Percentiles rank a stretch among this genome's conserved stretches.
These are phyloP conservation scores for Allygus modestus DNA, from an alignment of 2,888 invertebrate genomes.

Conservation along the genomic window DNA sequence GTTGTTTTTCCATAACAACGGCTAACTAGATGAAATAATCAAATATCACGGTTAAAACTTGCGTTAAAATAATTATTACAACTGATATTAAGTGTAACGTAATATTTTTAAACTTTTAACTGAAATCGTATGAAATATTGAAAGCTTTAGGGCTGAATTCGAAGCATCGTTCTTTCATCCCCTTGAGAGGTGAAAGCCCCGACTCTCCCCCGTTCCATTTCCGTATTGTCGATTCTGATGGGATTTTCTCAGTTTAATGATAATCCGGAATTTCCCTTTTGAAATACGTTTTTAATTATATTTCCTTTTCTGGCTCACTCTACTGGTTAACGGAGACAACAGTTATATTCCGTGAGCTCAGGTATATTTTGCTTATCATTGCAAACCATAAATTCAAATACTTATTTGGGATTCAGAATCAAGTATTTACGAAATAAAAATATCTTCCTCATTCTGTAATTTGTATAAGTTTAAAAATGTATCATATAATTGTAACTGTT, in stretches of 20 bases:
- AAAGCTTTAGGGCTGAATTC: not conserved
- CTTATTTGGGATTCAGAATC: no score
- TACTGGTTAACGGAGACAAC: not conserved
- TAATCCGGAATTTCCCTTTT: constrained; percentile 45
- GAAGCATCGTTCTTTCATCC: not conserved
- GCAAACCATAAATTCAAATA: no score
- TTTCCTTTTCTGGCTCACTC: not conserved
- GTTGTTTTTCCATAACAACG: no score
- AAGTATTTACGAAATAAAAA: no score
- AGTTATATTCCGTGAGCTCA: not conserved
- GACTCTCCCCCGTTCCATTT: constrained; percentile 11
- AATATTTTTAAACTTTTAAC: not conserved
- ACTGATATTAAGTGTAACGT: no score
- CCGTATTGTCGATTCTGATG: constrained; percentile 28
- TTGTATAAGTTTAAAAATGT: no score
- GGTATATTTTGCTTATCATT: no score
- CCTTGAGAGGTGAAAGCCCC: constrained; percentile 5
- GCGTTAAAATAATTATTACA: no score
- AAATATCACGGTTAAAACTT: no score
- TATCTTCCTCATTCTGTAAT: no score
- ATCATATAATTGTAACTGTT: no score
- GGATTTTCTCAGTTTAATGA: constrained; percentile 31
- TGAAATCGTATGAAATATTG: constrained; percentile 16
- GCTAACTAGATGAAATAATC: no score
- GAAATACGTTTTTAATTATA: constrained; percentile 41